These are phyloP conservation scores for Beris chalybata DNA, from an alignment of 2,888 invertebrate species.

Conservation along the genomic window DNA sequence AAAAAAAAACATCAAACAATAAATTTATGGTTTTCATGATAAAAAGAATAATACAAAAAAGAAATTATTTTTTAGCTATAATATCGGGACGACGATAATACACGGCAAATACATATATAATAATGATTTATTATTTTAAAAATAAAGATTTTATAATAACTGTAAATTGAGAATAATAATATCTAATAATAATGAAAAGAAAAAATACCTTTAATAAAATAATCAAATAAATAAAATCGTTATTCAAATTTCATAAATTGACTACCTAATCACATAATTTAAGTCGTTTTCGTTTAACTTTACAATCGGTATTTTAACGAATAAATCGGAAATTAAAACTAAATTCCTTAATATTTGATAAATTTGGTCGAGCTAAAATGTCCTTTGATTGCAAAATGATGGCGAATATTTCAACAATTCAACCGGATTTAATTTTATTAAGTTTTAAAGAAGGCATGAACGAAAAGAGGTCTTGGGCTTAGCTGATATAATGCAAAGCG, in stretches of 20 bases:
- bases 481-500: too few relatives aligned
- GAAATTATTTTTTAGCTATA: neutral
- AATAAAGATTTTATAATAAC: conserved; percentile 44
- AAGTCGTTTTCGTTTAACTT: conserved; percentile 29
- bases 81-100: neutral
- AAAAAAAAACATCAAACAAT: conserved; percentile 26
- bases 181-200: conserved; percentile 21
- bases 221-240: conserved; percentile 37
- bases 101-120: conserved; percentile 22
- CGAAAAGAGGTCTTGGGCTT: too few relatives aligned
- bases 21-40: conserved; percentile 24
- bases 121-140: conserved; percentile 4
- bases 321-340: too few relatives aligned
- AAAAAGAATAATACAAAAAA: conserved; percentile 4
- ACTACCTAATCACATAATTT: conserved; percentile 25
- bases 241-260: conserved; percentile 19
- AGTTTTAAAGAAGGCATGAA: too few relatives aligned
- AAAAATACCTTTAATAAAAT: conserved; percentile 30
- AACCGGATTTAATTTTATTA: too few relatives aligned
- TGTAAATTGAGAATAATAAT: conserved; percentile 31
- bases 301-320: too few relatives aligned
- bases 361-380: too few relatives aligned
- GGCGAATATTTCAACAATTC: too few relatives aligned
- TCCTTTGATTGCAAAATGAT: too few relatives aligned
- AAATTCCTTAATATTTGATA: too few relatives aligned